Evolutionary conservation across 1,140 invertebrate genomes (phyloP).

Genomic region (Euborellia annulipes): DNA sequence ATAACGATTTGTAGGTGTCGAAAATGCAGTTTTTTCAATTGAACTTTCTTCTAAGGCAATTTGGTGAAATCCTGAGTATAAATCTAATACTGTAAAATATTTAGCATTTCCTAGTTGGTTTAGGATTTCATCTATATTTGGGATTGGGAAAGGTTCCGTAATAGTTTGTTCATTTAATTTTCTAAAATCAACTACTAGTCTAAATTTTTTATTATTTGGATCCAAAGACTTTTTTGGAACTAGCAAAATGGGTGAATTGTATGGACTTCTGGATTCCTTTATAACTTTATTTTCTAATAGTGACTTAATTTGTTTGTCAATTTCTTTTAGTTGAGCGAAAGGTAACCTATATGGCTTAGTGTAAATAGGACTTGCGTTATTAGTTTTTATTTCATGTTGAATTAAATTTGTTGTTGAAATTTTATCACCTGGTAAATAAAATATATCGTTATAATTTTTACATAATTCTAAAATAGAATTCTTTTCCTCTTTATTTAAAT

Average conservation of each 20-base stretch:
- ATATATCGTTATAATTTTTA: neutral
- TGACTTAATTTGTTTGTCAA: constrained; percentile 25
- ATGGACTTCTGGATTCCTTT: constrained; percentile 13
- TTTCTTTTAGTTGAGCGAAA: constrained; percentile 24
- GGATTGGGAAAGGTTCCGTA: constrained; percentile 32
- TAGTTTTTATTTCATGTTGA: constrained; percentile 18
- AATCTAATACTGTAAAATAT: constrained; percentile 29
- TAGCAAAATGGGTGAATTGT: constrained; percentile 11
- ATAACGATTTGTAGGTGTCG: constrained; percentile 22
- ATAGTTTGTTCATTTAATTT: constrained; percentile 20
- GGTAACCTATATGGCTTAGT: constrained; percentile 22
- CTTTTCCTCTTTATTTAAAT: neutral
- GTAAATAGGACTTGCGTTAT: constrained; percentile 15
- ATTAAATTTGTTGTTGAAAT: constrained; percentile 10
- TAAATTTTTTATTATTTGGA: constrained; percentile 24
- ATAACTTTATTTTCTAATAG: constrained; percentile 28
- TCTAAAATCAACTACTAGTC: constrained; percentile 26
- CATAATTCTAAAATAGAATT: neutral
- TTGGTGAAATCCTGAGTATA: constrained; percentile 32
- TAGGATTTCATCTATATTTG: constrained; percentile 30
- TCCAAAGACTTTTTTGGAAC: constrained; percentile 16
- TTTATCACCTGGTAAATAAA: constrained; percentile 1
- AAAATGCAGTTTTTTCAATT: constrained; percentile 30
- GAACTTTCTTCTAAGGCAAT: constrained; percentile 24
- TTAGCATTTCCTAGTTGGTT: constrained; percentile 23